Evolutionary conservation across 2,888 invertebrate genomes (phyloP).

Genomic region (Uloborus plumipes): DNA sequence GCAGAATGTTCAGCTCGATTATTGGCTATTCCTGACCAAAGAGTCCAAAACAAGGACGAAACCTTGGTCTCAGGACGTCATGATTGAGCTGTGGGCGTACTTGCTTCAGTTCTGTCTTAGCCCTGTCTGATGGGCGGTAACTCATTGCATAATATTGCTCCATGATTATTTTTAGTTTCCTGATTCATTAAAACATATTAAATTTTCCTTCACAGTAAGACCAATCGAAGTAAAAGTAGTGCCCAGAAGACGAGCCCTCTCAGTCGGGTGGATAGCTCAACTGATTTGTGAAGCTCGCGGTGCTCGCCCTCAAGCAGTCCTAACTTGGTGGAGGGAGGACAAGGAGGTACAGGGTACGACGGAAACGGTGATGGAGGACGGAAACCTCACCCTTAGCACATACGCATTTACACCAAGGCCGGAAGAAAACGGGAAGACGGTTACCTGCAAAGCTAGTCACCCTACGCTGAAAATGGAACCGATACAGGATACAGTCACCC

Average conservation of each 20-base stretch:
- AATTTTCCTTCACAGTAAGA: slow-evolving; percentile 43
- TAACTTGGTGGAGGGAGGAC: slow-evolving; percentile 66
- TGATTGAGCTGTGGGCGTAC: too few relatives aligned
- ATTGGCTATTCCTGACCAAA: too few relatives aligned
- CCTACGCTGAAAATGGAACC: slow-evolving; percentile 66
- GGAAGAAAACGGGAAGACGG: slow-evolving; percentile 68
- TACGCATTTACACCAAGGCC: slow-evolving; percentile 66
- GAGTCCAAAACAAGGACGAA: too few relatives aligned
- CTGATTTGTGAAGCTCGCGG: slow-evolving; percentile 66
- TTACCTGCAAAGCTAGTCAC: slow-evolving; percentile 68
- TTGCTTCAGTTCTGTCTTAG: too few relatives aligned
- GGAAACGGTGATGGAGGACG: slow-evolving; percentile 65
- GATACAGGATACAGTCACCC: slow-evolving; percentile 66
- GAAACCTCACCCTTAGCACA: slow-evolving; percentile 67
- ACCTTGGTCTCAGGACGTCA: too few relatives aligned
- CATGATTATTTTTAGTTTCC: slow-evolving; percentile 4
- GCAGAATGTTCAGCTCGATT: too few relatives aligned
- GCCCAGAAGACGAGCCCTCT: slow-evolving; percentile 59
- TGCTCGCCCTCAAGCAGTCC: slow-evolving; percentile 65
- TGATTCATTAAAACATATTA: too few relatives aligned
- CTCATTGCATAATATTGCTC: too few relatives aligned
- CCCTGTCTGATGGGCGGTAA: too few relatives aligned
- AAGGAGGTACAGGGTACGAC: slow-evolving; percentile 62
- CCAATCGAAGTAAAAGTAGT: slow-evolving; percentile 64
- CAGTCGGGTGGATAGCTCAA: slow-evolving; percentile 65